These are phyloP conservation scores for Conus betulinus DNA, from an alignment of 1,140 invertebrate species.

Conservation along the genomic window DNA sequence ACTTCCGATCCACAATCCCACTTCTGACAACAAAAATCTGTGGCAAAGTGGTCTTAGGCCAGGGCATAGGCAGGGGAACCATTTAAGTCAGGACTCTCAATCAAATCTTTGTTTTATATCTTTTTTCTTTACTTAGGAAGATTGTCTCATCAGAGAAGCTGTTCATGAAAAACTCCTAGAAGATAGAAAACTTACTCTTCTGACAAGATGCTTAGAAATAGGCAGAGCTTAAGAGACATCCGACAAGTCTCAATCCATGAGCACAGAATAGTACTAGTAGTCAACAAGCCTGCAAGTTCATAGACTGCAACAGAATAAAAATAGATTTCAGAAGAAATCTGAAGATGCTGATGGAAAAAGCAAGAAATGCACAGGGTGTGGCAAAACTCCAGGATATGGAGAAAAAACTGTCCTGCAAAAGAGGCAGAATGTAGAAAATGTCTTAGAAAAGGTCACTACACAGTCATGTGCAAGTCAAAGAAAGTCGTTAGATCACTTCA, in stretches of 20 bases:
- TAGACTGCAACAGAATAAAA: neutral
- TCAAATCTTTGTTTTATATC: too few species aligned
- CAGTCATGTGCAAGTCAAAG: neutral
- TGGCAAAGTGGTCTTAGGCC: too few species aligned
- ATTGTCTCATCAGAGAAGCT: neutral
- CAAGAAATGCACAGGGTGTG: neutral
- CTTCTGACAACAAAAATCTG: too few species aligned
- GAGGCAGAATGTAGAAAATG: neutral
- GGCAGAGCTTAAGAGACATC: neutral
- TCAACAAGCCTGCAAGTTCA: neutral
- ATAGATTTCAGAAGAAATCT: neutral
- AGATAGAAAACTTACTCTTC: neutral
- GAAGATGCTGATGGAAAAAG: neutral
- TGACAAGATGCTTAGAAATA: neutral
- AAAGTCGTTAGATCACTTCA: neutral
- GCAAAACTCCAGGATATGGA: neutral
- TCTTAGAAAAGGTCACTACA: neutral
- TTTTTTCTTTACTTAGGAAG: too few species aligned
- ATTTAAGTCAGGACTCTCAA: too few species aligned
- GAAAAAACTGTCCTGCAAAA: neutral
- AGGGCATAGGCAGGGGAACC: too few species aligned
- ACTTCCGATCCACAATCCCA: too few species aligned
- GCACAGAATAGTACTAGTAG: neutral
- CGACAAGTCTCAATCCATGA: neutral
- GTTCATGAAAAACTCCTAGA: neutral